These are phyloP conservation scores for Rhorus exstirpatorius DNA, from an alignment of 2,888 invertebrate genomes.

Conservation along the genomic window DNA sequence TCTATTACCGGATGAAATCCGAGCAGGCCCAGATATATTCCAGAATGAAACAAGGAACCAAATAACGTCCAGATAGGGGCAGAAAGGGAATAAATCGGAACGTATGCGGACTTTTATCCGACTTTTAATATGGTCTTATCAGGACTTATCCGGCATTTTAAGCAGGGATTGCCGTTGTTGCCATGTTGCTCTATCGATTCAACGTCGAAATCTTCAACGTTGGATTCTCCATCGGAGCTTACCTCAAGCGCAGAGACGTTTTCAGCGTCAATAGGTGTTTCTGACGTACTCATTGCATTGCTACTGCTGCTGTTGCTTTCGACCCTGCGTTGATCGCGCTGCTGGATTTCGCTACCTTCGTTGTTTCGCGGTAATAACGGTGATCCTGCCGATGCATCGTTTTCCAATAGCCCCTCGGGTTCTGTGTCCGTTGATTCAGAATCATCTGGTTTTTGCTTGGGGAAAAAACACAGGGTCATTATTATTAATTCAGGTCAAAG, in stretches of 20 bases:
- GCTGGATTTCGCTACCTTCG: neutral
- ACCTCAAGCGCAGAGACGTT: conserved; percentile 16
- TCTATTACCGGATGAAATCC: too few relatives aligned
- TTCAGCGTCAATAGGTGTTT: conserved; percentile 9
- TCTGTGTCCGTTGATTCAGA: conserved; percentile 15
- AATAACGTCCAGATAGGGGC: too few relatives aligned
- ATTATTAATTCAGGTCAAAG: conserved; percentile 7
- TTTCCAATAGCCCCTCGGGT: conserved; percentile 2
- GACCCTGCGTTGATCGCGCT: conserved; percentile 5
- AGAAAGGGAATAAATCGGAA: too few relatives aligned
- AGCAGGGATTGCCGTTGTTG: conserved; percentile 22
- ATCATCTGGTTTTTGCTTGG: conserved; percentile 6
- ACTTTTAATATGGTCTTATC: too few relatives aligned
- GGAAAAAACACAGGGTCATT: conserved; percentile 4
- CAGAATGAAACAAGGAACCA: too few relatives aligned
- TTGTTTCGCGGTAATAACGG: neutral
- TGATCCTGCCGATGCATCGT: neutral
- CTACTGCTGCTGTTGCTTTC: neutral
- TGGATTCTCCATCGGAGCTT: conserved; percentile 14
- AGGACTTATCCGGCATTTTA: too few relatives aligned
- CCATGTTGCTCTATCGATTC: conserved; percentile 13
- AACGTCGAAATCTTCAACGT: conserved; percentile 12
- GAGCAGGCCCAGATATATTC: too few relatives aligned
- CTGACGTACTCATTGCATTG: neutral
- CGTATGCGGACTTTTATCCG: too few relatives aligned